phyloP scores from a whole-genome alignment of 2,113 vertebrate species.

The Cyprinodon brontotheroides region DNA sequence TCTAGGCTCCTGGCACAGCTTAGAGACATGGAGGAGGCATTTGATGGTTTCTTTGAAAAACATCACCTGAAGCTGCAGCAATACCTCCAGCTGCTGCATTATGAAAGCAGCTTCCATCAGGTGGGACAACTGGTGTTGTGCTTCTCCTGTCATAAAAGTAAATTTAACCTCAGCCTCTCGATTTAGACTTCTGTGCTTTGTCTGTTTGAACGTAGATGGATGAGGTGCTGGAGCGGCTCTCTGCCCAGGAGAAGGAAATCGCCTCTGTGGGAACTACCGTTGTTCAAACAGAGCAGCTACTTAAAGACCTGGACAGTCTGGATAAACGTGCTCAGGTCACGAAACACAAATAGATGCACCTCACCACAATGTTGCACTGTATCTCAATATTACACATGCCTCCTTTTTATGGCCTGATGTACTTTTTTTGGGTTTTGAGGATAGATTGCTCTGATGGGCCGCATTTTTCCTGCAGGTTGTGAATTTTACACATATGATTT shows the following conservation, averaged over 20 bases:
- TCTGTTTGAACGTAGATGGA: conserved; percentile 80
- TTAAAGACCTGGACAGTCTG: conserved; percentile 84
- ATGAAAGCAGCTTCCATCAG: conserved; percentile 93
- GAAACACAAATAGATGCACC: background rate
- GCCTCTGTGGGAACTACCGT: conserved; percentile 79
- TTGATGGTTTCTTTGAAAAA: conserved; percentile 98
- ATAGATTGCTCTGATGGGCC: no score
- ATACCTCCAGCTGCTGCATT: conserved; percentile 90
- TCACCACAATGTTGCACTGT: background rate
- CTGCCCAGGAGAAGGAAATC: conserved; percentile 83
- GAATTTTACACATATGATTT: no score
- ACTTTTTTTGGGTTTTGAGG: no score
- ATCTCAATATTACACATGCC: background rate
- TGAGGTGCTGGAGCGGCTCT: conserved; percentile 81
- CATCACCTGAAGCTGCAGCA: conserved; percentile 96
- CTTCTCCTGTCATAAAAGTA: background rate
- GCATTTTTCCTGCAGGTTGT: no score
- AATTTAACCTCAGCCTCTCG: background rate
- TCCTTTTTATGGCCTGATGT: no score
- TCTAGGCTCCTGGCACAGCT: conserved; percentile 90
- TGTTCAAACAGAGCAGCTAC: conserved; percentile 84
- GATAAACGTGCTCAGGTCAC: conserved; percentile 86
- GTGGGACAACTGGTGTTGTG: conserved; percentile 64
- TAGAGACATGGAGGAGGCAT: conserved; percentile 94
- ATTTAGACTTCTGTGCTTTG: background rate